Base-by-base conservation (phyloP, 2,888 invertebrate species). In the Parasteatoda lunata region DNA sequence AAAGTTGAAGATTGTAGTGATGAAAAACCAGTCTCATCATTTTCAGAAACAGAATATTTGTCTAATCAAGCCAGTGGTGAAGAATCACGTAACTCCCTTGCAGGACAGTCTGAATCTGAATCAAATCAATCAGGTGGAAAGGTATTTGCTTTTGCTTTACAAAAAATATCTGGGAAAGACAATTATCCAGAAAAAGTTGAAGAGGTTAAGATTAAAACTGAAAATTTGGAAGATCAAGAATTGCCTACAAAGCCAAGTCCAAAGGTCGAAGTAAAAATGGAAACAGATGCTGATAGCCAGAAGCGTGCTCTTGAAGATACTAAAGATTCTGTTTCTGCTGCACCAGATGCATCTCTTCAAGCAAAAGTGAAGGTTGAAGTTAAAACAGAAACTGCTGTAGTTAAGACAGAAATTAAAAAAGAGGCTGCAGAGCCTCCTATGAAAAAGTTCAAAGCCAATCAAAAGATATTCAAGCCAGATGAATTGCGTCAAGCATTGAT, bases 401-500 rank as follows among this genome's bases (percentile, higher is more conserved):
- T 83, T 45, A 90, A 90, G 77, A 72, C 84, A 65, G 84, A 83
- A 47, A 9, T 76, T 15, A 7, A 79, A 8, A 30, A 65, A 13
- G 88, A 88, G 59, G 51, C 84, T 45, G 64, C 85, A 64, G 86
- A 89, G 65, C 76, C 88, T 75, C 71, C 88, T n/a, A 76, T 75
- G 47, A 89, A 59, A n/a, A 59, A 89, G 78, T 80, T 86, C 13
- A 89, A 87, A 73, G 79, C 81, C 59, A 88, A 89, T 30, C 88
- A 84, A 51, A 89, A 89, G 83, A 84, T 96, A 89, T 98, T 98
- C 92, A 96, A 96, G 91, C 95, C 97, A 0, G 98, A 98, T 91
- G 98, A 99, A 91, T 93, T 99, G 76, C 94, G 97, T 64, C 95
- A 96, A 91, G 97, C 97, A 59, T 93, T 99, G 78, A 95, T 97